These are phyloP conservation scores for Nemurella pictetii DNA, from an alignment of 2,888 invertebrate genomes.

Conservation along the genomic window DNA sequence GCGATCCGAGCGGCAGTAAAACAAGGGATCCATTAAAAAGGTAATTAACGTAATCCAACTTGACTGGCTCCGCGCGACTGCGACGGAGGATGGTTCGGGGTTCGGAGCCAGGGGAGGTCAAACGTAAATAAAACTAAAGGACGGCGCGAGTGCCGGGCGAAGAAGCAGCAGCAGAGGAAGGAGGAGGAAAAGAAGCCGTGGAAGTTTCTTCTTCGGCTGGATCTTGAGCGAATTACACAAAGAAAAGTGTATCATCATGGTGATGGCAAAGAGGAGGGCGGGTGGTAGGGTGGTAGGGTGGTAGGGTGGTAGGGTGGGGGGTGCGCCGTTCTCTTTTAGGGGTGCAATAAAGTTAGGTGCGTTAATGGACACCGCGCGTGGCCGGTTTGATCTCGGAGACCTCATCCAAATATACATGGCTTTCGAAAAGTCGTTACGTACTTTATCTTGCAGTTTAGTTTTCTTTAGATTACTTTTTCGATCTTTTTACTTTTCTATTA, in stretches of 20 bases:
- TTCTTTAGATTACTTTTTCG: neutral
- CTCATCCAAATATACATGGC: neutral
- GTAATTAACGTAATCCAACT: constrained; percentile 20
- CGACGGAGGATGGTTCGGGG: neutral
- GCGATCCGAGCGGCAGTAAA: neutral
- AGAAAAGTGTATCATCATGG: neutral
- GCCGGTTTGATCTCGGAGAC: neutral
- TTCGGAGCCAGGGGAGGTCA: neutral
- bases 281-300: too few species aligned
- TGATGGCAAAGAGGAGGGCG: neutral
- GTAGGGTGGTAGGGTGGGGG: neutral
- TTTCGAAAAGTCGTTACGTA: neutral
- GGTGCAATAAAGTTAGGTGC: neutral
- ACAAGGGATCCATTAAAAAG: constrained; percentile 3
- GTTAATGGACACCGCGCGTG: neutral
- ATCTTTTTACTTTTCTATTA: neutral
- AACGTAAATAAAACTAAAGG: neutral
- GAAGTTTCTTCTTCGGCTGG: neutral
- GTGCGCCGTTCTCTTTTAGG: neutral
- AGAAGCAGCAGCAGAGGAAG: too few species aligned
- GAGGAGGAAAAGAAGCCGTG: neutral
- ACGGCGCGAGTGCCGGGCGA: neutral
- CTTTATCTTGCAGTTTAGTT: neutral
- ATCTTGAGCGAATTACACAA: neutral
- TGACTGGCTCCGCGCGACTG: neutral